phyloP scores from a whole-genome alignment of 2,113 vertebrate species.

The Nanger granti region DNA sequence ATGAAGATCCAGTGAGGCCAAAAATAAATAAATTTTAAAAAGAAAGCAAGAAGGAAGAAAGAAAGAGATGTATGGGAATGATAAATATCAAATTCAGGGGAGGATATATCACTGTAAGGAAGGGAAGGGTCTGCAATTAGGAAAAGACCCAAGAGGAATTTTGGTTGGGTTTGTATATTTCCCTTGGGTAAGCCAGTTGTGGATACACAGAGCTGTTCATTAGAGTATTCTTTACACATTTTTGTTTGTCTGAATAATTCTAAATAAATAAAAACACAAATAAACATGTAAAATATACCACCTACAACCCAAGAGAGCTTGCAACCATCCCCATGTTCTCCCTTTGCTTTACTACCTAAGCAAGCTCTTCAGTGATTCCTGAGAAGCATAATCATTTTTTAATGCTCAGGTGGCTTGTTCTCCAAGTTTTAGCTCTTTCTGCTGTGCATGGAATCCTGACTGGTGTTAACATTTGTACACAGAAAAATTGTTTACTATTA shows the following conservation, averaged over 20 bases:
- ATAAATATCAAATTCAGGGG: background rate
- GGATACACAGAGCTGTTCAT: background rate
- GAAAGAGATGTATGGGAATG: background rate
- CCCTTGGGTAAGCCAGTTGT: background rate
- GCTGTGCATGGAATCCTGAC: background rate
- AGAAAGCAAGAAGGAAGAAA: background rate
- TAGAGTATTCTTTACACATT: background rate
- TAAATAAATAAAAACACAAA: background rate
- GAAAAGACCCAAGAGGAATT: background rate
- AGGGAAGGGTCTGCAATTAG: background rate
- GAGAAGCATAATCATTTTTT: background rate
- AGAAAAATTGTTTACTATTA: background rate
- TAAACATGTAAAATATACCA: background rate
- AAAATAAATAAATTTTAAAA: background rate
- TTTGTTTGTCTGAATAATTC: conserved; percentile 5
- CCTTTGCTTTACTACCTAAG: background rate
- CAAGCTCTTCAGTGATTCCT: background rate
- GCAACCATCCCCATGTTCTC: background rate
- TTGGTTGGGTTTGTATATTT: background rate
- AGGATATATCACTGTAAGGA: background rate
- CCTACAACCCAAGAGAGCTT: background rate
- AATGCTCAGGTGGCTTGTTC: background rate
- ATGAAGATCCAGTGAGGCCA: background rate
- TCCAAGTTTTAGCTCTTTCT: background rate
- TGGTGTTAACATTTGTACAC: background rate